A percentile compares a stretch with the other conserved stretches of the same genome.
phyloP scores from a whole-genome alignment of 2,113 vertebrate genomes.

The Pseudopipra pipra region DNA sequence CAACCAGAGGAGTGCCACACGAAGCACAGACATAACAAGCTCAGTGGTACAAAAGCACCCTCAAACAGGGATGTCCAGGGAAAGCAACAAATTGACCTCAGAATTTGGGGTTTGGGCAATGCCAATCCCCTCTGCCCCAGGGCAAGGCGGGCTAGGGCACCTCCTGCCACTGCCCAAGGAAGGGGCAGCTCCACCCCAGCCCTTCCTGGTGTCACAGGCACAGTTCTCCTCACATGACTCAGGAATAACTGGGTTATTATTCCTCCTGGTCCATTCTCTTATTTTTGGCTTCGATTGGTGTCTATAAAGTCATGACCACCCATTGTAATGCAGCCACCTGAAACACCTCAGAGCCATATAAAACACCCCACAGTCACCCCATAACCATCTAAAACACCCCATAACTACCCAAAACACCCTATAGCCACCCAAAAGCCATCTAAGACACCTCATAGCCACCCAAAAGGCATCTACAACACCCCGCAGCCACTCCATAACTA shows the following conservation, averaged over 20 bases:
- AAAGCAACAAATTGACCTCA: neutral
- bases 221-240: accelerated
- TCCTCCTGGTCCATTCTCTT: neutral
- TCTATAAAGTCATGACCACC: accelerated
- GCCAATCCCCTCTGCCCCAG: accelerated
- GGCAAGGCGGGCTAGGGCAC: neutral
- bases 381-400: no score
- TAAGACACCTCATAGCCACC: no score
- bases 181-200: neutral
- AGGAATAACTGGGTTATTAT: accelerated
- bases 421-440: no score
- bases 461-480: no score
- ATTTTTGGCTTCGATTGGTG: accelerated
- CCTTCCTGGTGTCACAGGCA: accelerated
- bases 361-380: neutral
- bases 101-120: accelerated
- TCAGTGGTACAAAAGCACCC: neutral
- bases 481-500: accelerated
- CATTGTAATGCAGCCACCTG: accelerated
- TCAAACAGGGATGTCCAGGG: neutral
- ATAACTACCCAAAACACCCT: neutral
- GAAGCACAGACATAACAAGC: neutral
- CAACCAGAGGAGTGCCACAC: neutral
- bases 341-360: accelerated
- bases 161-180: neutral